A percentile compares a stretch with the other conserved stretches of the same genome.
These are phyloP conservation scores for Antennarius striatus DNA, from an alignment of 2,113 vertebrate genomes.

Conservation along the genomic window DNA sequence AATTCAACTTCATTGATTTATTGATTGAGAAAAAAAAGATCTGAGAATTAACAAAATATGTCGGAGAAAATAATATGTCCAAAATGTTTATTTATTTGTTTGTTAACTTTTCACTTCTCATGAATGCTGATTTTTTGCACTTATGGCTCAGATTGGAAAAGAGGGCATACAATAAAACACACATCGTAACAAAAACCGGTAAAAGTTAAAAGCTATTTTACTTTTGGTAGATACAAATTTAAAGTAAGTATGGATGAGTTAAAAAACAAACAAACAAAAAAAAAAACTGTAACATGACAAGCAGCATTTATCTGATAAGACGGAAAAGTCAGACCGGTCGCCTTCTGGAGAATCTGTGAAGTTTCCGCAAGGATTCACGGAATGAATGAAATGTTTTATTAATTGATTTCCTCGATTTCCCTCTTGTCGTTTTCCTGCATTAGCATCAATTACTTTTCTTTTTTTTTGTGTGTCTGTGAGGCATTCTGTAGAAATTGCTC, in stretches of 20 bases:
- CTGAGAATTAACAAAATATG: too few species aligned
- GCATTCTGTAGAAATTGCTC: constrained; percentile 34
- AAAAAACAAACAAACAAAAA: constrained; percentile 51
- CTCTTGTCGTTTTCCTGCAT: constrained; percentile 33
- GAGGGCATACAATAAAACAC: too few species aligned
- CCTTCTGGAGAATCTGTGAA: constrained; percentile 61
- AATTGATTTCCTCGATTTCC: constrained; percentile 63
- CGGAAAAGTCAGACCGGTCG: constrained; percentile 62
- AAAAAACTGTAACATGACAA: constrained; percentile 58
- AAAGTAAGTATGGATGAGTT: constrained; percentile 27
- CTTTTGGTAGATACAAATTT: constrained; percentile 33
- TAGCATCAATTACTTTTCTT: constrained; percentile 56
- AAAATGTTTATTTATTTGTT: too few species aligned
- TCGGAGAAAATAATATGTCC: too few species aligned
- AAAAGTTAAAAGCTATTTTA: constrained; percentile 26
- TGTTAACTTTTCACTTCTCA: too few species aligned
- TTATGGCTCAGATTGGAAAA: too few species aligned
- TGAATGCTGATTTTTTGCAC: too few species aligned
- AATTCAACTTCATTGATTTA: too few species aligned
- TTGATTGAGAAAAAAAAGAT: too few species aligned
- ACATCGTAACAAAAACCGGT: too few species aligned
- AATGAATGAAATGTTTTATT: constrained; percentile 56
- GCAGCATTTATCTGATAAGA: constrained; percentile 58
- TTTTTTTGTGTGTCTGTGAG: constrained; percentile 35
- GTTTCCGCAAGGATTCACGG: constrained; percentile 60